Evolutionary conservation across 2,113 vertebrate genomes (phyloP).

Genomic region (Ctenomys sociabilis): DNA sequence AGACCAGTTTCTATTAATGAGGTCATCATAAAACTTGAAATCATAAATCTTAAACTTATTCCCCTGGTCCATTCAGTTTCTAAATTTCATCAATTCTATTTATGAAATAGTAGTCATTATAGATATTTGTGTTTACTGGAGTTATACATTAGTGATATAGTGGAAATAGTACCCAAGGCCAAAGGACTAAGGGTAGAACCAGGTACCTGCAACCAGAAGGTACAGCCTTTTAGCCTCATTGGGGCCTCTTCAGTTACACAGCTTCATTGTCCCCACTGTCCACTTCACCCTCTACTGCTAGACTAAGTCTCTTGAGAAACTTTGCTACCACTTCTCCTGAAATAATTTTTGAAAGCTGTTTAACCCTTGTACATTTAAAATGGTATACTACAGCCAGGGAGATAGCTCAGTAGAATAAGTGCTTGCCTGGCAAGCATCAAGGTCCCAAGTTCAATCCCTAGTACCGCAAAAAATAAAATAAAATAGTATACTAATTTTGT

Average conservation of each 20-base stretch:
- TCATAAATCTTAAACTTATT: neutral
- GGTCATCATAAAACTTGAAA: neutral
- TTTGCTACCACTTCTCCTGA: neutral
- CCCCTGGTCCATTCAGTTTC: neutral
- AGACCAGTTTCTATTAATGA: neutral
- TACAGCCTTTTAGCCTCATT: fast-evolving
- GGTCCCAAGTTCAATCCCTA: too few relatives aligned
- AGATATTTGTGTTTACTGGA: neutral
- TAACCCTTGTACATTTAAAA: neutral
- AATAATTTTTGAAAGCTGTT: neutral
- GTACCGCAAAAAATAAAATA: neutral
- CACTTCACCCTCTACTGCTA: fast-evolving
- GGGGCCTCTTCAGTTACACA: fast-evolving
- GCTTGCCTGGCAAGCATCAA: too few relatives aligned
- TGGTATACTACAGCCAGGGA: neutral
- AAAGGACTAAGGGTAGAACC: neutral
- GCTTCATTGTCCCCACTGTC: fast-evolving
- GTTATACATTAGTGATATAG: neutral
- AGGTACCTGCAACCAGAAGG: neutral
- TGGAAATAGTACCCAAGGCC: too few relatives aligned
- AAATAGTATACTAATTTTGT: neutral
- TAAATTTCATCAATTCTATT: neutral
- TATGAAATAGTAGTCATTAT: neutral
- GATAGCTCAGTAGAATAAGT: too few relatives aligned
- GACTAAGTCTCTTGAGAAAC: neutral